Evolutionary conservation across 2,888 invertebrate genomes (phyloP), one percentile per base, ranked within the genome.

Genomic region (Orthosia gothica): DNA sequence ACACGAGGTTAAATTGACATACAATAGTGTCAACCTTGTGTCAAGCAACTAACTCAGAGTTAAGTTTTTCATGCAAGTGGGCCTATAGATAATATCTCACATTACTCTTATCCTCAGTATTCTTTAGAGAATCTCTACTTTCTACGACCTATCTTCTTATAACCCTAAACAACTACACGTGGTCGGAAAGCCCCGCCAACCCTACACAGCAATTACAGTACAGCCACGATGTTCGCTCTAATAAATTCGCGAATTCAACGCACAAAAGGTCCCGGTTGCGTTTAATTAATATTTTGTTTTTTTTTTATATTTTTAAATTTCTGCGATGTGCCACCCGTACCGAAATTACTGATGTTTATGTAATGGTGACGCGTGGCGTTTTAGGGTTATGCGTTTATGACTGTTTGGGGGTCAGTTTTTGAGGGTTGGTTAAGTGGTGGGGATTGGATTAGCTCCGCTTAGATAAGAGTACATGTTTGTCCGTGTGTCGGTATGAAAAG

Each of bases 191-290:
- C n/a, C 73, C 66, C 68, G 83, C 59, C 83, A 84, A 78, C 87
- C 85, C 87, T 88, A 72, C 65, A 74, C 70, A 58, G 86, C 91
- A 92, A 92, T 92, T 92, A 90, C 91, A 85, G 82, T 66, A 76
- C 80, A 79, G 86, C 88, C 88, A 79, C 87, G 81, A 81, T 83
- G 79, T 86, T 74, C 87, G 90, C 89, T 89, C 91, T 91, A 92
- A 91, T 93, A 92, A 92, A 91, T 91, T 90, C 88, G 84, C 73
- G 89, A 90, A 90, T 90, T 88, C 87, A 89, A 87, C 85, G 82
- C 86, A 89, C 86, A 89, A 86, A 87, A 86, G 87, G 85, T 84
- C 83, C 76, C 78, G 78, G 82, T 73, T 70, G 79, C 73, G 84
- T 90, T 89, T 89, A 89, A 90, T 89, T 88, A 88, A 79, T 82